Evolutionary conservation across 2,888 invertebrate species (phyloP).

Genomic region (Drosophila mulleri): DNA sequence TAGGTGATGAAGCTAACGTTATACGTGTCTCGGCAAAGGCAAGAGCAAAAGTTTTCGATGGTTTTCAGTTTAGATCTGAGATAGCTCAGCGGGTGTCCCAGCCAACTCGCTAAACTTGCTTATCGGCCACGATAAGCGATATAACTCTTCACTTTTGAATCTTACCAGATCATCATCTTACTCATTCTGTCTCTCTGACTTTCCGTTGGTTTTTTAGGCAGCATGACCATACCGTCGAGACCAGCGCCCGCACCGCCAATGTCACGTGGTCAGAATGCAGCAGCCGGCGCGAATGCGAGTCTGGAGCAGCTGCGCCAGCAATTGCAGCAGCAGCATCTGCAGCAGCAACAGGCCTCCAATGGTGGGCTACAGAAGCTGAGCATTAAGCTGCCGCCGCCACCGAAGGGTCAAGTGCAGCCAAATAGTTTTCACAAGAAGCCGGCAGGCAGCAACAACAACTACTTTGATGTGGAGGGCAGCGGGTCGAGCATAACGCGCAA

Average conservation of each 20-base stretch:
- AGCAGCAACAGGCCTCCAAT: constrained; percentile 73
- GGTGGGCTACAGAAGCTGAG: constrained; percentile 78
- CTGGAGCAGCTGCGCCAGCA: constrained; percentile 82
- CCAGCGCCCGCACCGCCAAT: constrained; percentile 85
- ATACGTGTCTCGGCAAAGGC: neutral
- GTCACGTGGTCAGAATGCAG: constrained; percentile 74
- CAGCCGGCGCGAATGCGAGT: constrained; percentile 82
- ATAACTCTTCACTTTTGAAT: neutral
- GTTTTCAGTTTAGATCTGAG: neutral
- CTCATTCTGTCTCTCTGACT: neutral
- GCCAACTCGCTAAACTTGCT: neutral
- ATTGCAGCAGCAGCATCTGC: constrained; percentile 75
- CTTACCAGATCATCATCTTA: neutral
- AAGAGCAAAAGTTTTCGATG: neutral
- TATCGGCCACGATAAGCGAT: constrained; percentile 7
- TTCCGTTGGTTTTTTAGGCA: constrained; percentile 35
- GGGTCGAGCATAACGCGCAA: constrained; percentile 80
- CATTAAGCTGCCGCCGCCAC: constrained; percentile 84
- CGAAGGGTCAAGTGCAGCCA: constrained; percentile 69
- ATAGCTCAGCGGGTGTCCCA: neutral
- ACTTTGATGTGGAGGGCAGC: constrained; percentile 41
- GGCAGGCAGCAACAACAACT: constrained; percentile 48
- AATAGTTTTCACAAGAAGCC: constrained; percentile 30
- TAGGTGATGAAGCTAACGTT: neutral
- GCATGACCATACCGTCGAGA: constrained; percentile 85